Conservation (phyloP, 2,888 invertebrate species). For the Nemapogon koenigi region DNA sequence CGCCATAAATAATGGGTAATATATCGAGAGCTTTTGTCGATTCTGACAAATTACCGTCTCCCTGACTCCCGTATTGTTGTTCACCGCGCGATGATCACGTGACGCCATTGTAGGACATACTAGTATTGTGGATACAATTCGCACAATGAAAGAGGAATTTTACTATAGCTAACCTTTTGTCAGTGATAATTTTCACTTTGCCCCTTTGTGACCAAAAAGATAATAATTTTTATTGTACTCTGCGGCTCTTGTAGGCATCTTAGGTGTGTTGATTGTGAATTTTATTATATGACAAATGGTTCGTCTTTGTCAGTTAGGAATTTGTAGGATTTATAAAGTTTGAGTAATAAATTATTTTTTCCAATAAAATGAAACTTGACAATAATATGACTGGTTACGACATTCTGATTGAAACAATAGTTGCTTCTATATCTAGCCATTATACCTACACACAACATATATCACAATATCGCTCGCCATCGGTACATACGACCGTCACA, state of each 20-base stretch:
- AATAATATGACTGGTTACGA: no score
- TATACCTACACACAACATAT: no score
- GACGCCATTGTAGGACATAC: constrained; percentile 21
- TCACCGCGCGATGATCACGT: constrained; percentile 30
- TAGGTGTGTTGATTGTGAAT: constrained; percentile 27
- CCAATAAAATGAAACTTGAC: no score
- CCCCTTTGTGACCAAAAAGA: constrained; percentile 30
- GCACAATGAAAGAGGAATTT: constrained; percentile 30
- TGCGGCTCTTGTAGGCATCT: constrained; percentile 25
- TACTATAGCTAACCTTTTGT: constrained; percentile 24
- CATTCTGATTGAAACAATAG: no score
- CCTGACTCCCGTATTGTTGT: constrained; percentile 53
- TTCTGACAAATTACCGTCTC: constrained; percentile 59
- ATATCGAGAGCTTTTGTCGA: constrained; percentile 58
- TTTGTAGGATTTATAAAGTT: no score
- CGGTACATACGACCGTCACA: no score
- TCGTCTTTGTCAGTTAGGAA: constrained; percentile 11
- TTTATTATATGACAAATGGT: constrained; percentile 46
- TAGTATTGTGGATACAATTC: constrained; percentile 35
- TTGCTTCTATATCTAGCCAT: no score
- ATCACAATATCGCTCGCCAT: no score
- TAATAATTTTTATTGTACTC: constrained; percentile 49
- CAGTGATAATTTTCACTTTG: constrained; percentile 57
- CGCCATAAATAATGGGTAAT: constrained; percentile 63
- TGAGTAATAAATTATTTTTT: no score